phyloP scores from a whole-genome alignment of 2,113 vertebrate genomes.

The Sylvilagus bachmani region DNA sequence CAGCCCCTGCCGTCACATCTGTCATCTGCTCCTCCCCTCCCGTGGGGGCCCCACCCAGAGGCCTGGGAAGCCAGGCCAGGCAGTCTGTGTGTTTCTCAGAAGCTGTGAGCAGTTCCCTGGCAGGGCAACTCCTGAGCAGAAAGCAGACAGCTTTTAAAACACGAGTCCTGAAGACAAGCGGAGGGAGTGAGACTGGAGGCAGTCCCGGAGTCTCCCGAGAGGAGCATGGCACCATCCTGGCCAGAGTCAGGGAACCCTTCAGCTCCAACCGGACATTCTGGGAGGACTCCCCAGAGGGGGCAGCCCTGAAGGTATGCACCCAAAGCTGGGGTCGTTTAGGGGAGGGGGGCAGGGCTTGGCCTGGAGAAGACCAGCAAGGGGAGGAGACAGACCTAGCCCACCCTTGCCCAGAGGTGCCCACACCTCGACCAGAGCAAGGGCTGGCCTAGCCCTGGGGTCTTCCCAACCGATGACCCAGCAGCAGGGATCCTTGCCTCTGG shows the following conservation, averaged over 20 bases:
- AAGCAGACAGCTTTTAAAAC: background rate
- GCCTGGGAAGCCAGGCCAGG: background rate
- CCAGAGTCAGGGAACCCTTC: too few species aligned
- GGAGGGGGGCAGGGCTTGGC: background rate
- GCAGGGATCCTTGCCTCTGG: background rate
- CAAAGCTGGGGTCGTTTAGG: accelerated
- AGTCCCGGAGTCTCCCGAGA: too few species aligned
- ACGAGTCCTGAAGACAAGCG: background rate
- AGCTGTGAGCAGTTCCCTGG: accelerated
- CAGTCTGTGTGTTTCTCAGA: too few species aligned
- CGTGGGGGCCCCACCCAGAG: background rate
- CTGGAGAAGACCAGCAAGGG: background rate
- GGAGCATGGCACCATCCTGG: accelerated
- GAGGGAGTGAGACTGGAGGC: too few species aligned
- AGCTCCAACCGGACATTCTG: background rate
- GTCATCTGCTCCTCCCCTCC: too few species aligned
- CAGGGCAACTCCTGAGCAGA: background rate
- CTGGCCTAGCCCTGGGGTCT: background rate
- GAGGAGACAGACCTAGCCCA: background rate
- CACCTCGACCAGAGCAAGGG: background rate
- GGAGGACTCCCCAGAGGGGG: slow-evolving; percentile 17
- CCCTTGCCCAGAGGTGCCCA: background rate
- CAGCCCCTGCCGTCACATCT: background rate
- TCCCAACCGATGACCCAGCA: background rate
- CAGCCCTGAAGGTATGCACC: background rate